Base-by-base conservation (phyloP, 2,113 vertebrate species). In the Pterophyllum scalare region DNA sequence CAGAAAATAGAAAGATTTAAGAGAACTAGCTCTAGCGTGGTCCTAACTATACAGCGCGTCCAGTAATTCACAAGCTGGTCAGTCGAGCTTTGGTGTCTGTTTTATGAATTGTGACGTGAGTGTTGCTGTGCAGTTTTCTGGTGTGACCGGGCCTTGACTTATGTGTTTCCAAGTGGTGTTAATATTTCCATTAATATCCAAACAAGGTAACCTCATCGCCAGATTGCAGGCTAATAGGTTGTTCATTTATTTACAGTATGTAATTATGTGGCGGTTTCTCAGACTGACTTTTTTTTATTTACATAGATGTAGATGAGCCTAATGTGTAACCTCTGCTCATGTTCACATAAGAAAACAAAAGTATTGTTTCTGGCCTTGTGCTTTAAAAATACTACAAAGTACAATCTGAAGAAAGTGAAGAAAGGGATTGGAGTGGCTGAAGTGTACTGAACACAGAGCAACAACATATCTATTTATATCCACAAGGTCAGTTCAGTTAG, bases 401-500 rank as follows among this genome's bases (percentile, higher is more conserved):
- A 87, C 83, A 84, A 82, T 90, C 80, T 77, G 31, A 79, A 79
- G 57, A 26, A 81, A 59, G 13, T 52, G 14, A 70, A 59, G 22
- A 83, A 54, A 52, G 72, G 46, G 58, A 77, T 52, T 75, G 22
- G 62, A 65, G 76, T 26, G 65, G 64, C 77, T 62, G 19, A 88
- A 85, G 54, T 60, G 40, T 60, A 70, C 9, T 82, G 38, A 84
- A 84, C 61, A 75, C 26, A 90, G 64, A 88, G 65, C 61, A 85
- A 35, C 61, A 87, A 82, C 77, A 81, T 75, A 75, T 85, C 70
- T 88, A 74, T 85, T 89, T 82, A 67, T 85, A 81, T 90, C 59
- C 85, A 87, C 56, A 77, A 35, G 43, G 75, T 87, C 17, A 10
- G 8, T 76, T 89, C 35, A 54, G 46, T 88, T 82, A 59, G 59